Conservation (phyloP, 2,113 vertebrate species). For the Nicator chloris region DNA sequence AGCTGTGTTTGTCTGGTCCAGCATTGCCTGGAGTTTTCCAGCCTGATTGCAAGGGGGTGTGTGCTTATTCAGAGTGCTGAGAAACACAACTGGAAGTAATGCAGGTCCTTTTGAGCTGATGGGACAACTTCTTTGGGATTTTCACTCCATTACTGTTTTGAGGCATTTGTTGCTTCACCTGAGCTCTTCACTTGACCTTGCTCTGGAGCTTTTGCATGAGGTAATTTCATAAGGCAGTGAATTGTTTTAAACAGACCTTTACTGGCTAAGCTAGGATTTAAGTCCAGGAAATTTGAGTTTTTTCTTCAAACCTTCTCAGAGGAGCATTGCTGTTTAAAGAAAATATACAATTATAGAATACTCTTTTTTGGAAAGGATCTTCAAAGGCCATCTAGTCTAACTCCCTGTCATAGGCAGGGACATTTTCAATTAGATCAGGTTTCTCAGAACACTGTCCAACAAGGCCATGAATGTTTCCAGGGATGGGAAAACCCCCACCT, state of each 20-base stretch:
- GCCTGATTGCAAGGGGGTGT: accelerated
- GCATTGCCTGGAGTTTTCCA: background rate
- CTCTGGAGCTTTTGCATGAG: background rate
- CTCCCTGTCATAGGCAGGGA: background rate
- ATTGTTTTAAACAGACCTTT: background rate
- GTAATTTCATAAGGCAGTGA: background rate
- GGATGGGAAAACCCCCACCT: too few relatives aligned
- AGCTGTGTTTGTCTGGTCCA: background rate
- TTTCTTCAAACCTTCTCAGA: background rate
- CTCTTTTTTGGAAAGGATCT: background rate
- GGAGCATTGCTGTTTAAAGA: background rate
- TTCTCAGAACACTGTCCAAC: accelerated
- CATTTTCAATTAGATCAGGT: background rate
- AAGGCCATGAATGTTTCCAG: background rate
- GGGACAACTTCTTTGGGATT: background rate
- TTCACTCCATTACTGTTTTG: background rate
- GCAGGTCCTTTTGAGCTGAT: background rate
- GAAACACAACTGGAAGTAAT: background rate
- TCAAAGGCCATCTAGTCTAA: background rate
- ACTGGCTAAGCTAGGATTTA: background rate
- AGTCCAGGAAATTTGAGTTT: background rate
- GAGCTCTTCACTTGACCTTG: background rate
- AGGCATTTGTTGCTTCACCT: background rate
- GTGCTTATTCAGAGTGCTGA: background rate
- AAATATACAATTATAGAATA: background rate